Evolutionary conservation across 2,888 invertebrate species (phyloP).

Genomic region (Tortrix viridana): DNA sequence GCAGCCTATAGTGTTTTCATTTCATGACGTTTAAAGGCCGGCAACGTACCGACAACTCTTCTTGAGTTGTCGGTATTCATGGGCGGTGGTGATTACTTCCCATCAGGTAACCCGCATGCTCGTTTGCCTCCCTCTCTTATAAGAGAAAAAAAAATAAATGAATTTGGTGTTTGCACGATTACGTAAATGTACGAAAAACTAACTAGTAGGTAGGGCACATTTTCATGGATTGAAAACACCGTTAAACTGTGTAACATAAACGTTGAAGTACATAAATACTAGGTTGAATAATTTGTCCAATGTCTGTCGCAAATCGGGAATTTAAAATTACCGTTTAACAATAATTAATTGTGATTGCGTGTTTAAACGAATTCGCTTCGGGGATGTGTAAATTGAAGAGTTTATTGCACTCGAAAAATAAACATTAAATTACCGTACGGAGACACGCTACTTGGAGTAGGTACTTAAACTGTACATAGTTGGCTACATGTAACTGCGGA

Average conservation of each 20-base stretch:
- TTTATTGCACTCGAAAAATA: constrained; percentile 26
- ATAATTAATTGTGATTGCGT: constrained; percentile 30
- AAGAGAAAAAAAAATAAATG: too few relatives aligned
- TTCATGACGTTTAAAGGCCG: too few relatives aligned
- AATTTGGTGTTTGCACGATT: too few relatives aligned
- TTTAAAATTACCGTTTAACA: constrained; percentile 7
- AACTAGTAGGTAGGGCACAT: too few relatives aligned
- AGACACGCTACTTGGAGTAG: constrained; percentile 27
- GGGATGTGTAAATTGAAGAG: constrained; percentile 22
- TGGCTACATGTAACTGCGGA: neutral
- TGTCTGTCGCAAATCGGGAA: constrained; percentile 1
- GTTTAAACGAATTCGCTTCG: constrained; percentile 25
- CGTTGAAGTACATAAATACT: neutral
- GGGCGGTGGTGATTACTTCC: too few relatives aligned
- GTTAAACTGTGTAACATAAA: neutral
- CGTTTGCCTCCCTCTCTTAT: too few relatives aligned
- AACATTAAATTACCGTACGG: constrained; percentile 29
- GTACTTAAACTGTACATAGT: constrained; percentile 18
- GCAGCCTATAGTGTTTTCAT: too few relatives aligned
- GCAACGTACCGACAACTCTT: too few relatives aligned
- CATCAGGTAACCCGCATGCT: too few relatives aligned
- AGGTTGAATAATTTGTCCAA: neutral
- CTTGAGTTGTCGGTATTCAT: too few relatives aligned
- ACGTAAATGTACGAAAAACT: too few relatives aligned
- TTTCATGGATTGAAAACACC: neutral